Evolutionary conservation across 2,797 vertebrate genomes (phyloP).

Genomic region (Garrulus glandarius): DNA sequence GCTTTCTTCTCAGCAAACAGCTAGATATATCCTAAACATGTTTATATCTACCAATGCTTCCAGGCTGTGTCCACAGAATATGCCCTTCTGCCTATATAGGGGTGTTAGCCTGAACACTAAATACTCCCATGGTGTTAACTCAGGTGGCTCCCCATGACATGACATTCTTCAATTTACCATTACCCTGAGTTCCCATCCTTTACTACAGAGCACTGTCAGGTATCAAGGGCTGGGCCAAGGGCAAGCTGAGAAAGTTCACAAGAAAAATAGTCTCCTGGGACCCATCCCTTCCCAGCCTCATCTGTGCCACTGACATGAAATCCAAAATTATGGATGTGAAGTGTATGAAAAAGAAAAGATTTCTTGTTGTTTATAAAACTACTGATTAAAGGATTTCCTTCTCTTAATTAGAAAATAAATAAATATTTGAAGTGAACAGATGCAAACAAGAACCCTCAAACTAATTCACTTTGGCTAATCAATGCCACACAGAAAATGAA

Average conservation of each 20-base stretch:
- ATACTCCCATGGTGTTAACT: neutral
- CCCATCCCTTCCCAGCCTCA: neutral
- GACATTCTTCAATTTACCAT: neutral
- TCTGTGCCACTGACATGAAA: neutral
- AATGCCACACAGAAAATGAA: neutral
- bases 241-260: neutral
- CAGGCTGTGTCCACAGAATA: neutral
- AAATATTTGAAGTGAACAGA: neutral
- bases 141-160: neutral
- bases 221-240: neutral
- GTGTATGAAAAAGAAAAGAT: neutral
- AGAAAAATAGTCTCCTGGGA: neutral
- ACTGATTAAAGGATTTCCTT: neutral
- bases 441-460: neutral
- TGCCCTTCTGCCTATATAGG: neutral
- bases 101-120: neutral
- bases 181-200: neutral
- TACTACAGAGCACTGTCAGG: neutral
- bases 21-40: neutral
- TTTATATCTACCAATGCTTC: neutral
- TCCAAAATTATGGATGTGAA: neutral
- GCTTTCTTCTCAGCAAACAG: neutral
- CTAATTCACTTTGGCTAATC: neutral
- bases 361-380: neutral
- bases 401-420: neutral